Evolutionary conservation across 2,113 vertebrate genomes (phyloP), one percentile per base, ranked within the genome.

Genomic region (Phoenicopterus ruber): DNA sequence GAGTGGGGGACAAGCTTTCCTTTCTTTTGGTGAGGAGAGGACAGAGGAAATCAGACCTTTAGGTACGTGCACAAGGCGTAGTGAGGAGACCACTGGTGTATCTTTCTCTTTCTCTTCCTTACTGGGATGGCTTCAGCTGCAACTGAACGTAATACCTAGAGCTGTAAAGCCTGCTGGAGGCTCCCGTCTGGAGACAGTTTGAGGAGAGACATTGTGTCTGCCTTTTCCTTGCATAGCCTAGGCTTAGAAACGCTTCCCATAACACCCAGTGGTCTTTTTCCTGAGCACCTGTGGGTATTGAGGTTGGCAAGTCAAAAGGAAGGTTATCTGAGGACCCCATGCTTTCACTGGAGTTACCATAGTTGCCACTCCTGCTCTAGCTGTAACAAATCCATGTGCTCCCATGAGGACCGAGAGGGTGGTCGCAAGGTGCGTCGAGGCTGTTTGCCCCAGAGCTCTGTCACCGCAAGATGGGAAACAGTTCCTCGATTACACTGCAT

Each of bases 351-450:
- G 17, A 25, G 34, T 62, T 52, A 32, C 65, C 7, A 4, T 54
- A 79, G 47, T 62, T 62, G 47, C 26, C 28, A 28, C 6, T 79
- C 38, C 26, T 79, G 57, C 47, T 62, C 47, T 55, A 54, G 47
- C 65, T 80, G 40, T 62, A 18, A n/a, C 55, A 55, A 26, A 42
- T 50, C 20, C 22, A 26, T 5, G 22, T 17, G 18, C 40, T 47
- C 18, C 31, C 42, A 55, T 0, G 3, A 62, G 47, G 29, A 61
- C 13, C 16, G 31, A 72, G 66, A 47, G 49, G 16, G 21, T 34
- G 22, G 34, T 46, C 0, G 1, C 1, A 7, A 52, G 65, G 26
- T 31, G 19, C 29, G 6, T 29, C 1, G 4, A 21, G 32, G 38
- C 46, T 71, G 26, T 71, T 55, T 29, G 18, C 34, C 47, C 24